Conservation (phyloP, 2,797 vertebrate species). For the Hypotaenidia philippensis region DNA sequence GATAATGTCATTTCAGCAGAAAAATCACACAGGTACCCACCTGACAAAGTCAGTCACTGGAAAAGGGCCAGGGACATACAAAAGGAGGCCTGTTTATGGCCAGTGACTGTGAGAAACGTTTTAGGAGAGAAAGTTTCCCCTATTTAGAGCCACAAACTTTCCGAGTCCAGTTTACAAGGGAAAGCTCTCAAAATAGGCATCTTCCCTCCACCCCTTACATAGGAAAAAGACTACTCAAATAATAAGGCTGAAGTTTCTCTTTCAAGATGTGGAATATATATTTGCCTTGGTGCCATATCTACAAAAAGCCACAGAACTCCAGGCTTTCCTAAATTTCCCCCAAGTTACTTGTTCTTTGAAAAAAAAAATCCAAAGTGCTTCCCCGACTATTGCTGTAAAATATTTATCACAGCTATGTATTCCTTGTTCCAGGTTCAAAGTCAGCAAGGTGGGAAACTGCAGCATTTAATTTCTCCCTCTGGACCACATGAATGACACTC, state of each 20-base stretch:
- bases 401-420: neutral
- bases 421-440: neutral
- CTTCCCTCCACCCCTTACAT: neutral
- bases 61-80: rapidly evolving
- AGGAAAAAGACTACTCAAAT: neutral
- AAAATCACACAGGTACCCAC: neutral
- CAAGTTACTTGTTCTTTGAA: neutral
- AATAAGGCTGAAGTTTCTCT: neutral
- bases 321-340: neutral
- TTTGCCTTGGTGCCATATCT: neutral
- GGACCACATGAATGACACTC: neutral
- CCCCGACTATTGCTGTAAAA: neutral
- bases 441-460: neutral
- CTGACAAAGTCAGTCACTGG: neutral
- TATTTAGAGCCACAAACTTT: neutral
- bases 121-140: neutral
- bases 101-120: neutral
- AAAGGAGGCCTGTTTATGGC: neutral
- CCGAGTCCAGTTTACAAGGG: neutral
- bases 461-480: neutral
- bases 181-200: neutral
- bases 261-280: rapidly evolving
- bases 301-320: neutral
- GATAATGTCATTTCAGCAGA: neutral
- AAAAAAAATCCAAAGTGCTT: neutral